Conservation (phyloP, 1,140 invertebrate genomes). For the Lysiphlebus fabarum region DNA sequence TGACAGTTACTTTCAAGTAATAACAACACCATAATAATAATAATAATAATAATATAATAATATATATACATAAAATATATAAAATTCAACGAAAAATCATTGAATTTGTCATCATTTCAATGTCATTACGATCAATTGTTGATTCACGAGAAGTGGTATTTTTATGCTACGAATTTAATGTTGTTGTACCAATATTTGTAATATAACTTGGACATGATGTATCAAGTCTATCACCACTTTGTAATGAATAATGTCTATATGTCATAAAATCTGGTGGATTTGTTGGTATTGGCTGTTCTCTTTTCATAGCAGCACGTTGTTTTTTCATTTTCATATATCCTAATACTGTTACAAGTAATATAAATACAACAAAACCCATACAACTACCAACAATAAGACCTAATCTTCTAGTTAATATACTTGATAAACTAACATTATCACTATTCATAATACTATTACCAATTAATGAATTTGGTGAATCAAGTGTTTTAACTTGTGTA, state of each 20-base stretch:
- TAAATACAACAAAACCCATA: conserved; percentile 80
- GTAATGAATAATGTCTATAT: conserved; percentile 67
- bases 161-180: conserved; percentile 51
- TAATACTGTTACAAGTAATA: conserved; percentile 76
- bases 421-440: conserved; percentile 61
- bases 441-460: conserved; percentile 60
- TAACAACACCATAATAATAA: no score
- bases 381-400: conserved; percentile 81
- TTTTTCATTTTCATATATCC: conserved; percentile 84
- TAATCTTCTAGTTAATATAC: conserved; percentile 70
- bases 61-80: conserved; percentile 22
- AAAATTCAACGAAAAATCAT: conserved; percentile 40
- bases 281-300: conserved; percentile 62
- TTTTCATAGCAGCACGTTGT: conserved; percentile 69
- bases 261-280: conserved; percentile 72
- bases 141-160: conserved; percentile 31
- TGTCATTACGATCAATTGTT: conserved; percentile 32
- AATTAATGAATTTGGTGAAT: conserved; percentile 65
- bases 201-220: conserved; percentile 53
- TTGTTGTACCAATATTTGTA: conserved; percentile 47
- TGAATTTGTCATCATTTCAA: conserved; percentile 46
- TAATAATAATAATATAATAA: no score
- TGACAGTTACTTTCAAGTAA: no score
- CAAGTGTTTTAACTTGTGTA: conserved; percentile 72
- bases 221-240: conserved; percentile 47